phyloP scores from a whole-genome alignment of 1,140 invertebrate genomes.

The Heliconius nattereri region DNA sequence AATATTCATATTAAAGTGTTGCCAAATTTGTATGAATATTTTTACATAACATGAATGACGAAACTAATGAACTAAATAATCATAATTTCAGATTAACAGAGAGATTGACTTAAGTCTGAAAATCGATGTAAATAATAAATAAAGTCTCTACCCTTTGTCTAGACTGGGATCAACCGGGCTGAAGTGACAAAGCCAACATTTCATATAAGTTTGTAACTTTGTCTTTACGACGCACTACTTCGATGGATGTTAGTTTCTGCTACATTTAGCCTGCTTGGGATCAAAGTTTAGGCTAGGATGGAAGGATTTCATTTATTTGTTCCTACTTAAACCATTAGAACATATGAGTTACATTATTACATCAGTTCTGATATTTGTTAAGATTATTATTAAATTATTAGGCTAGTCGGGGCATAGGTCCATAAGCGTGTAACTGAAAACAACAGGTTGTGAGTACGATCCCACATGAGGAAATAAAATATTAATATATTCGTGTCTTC shows the following conservation, averaged over 20 bases:
- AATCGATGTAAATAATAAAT: constrained; percentile 22
- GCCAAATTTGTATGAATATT: background rate
- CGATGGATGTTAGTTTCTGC: constrained; percentile 29
- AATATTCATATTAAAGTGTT: no score
- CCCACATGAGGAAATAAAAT: no score
- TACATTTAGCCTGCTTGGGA: constrained; percentile 24
- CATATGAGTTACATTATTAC: background rate
- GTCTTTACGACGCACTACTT: constrained; percentile 17
- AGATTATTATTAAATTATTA: background rate
- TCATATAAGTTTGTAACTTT: constrained; percentile 31
- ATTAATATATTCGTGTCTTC: no score
- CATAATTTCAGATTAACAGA: background rate
- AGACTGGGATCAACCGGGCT: constrained; percentile 18
- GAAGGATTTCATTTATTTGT: background rate
- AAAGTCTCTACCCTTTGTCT: constrained; percentile 8
- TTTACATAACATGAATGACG: background rate
- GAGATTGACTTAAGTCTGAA: background rate
- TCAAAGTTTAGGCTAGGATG: background rate
- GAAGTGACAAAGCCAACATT: constrained; percentile 24
- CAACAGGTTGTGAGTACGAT: no score
- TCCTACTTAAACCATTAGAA: background rate
- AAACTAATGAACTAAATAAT: background rate
- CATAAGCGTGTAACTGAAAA: no score
- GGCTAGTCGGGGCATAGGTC: no score
- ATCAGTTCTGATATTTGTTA: background rate